Evolutionary conservation across 1,140 invertebrate genomes (phyloP), one percentile per base, ranked within the genome.

Genomic region (Drosophila melanica): DNA sequence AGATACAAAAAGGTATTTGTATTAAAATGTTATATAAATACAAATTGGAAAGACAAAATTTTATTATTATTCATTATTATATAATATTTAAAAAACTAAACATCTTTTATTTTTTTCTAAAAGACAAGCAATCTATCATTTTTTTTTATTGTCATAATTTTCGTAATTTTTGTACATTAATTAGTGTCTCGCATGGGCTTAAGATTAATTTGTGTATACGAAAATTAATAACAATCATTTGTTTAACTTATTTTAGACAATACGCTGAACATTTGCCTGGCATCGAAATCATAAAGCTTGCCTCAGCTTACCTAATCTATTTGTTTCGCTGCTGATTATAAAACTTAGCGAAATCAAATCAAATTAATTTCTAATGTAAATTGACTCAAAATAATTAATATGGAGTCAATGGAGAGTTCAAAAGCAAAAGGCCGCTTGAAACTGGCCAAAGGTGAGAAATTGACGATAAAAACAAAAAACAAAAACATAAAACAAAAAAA

Each of bases 401-500:
- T 30, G 50, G 44, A 45, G 54, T 60, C 55, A 51, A 68, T 50
- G 39, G 18, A 18, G 39, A 44, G 42, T 12, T 27, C 33, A 44
- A 53, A 63, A 35, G 47, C 48, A 37, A 45, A 37, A 37, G 44
- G 54, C 69, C 67, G 37, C 48, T 4, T 47, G 62, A 79, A 75
- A 23, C 48, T 62, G 20, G 48, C 14, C 37, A 45, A 62, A 48
- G 51, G 42, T 47, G 67, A 70, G 23, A 44, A 51, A 45, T 47
- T 57, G 23, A n/a, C n/a, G 33, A 75, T 66, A 58, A 66, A 71
- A 75, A 71, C 45, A 79, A 74, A 73, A 68, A 12, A 30, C 41
- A 39, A 39, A 66, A 76, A 73, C 35, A 48, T 30, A 2, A 23
- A 23, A 58, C 64, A 71, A 75, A 71, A 42, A 79, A 74, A 73